Conservation (phyloP, 2,797 vertebrate species). For the Artibeus jamaicensis region DNA sequence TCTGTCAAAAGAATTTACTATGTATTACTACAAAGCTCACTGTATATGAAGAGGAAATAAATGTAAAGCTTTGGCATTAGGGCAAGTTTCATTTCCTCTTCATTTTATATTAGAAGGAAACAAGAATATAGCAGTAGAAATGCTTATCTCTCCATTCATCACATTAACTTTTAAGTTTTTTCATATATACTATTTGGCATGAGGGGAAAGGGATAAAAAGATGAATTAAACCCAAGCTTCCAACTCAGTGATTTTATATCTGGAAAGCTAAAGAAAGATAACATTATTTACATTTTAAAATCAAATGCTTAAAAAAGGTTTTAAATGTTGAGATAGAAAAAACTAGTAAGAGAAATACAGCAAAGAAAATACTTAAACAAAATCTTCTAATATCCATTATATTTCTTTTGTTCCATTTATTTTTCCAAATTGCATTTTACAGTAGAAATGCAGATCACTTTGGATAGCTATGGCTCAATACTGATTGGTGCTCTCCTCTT, state of each 20-base stretch:
- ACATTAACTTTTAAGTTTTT: conserved; percentile 11
- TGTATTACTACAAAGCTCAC: neutral
- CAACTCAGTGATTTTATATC: conserved; percentile 10
- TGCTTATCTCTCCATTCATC: neutral
- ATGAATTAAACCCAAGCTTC: conserved; percentile 40
- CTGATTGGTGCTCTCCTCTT: conserved; percentile 5
- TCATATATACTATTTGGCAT: conserved; percentile 29
- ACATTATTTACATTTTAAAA: conserved; percentile 28
- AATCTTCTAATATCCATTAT: conserved; percentile 46
- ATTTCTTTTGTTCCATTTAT: conserved; percentile 11
- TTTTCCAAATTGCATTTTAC: conserved; percentile 71
- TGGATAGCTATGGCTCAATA: conserved; percentile 60
- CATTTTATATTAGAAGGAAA: neutral
- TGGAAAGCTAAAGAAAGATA: conserved; percentile 28
- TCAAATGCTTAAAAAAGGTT: conserved; percentile 41
- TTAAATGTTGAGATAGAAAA: conserved; percentile 41
- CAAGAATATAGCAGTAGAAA: neutral
- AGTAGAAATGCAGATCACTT: conserved; percentile 80
- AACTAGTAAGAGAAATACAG: conserved; percentile 11
- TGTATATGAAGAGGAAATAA: neutral
- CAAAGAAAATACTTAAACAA: conserved; percentile 39
- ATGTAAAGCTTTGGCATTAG: neutral
- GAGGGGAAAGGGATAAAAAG: neutral
- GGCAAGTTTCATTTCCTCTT: conserved; percentile 32
- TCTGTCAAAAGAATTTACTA: neutral